Percentiles rank a stretch among this genome's conserved stretches.
Conservation (phyloP, 2,888 invertebrate genomes). For the Argynnis bischoffii region DNA sequence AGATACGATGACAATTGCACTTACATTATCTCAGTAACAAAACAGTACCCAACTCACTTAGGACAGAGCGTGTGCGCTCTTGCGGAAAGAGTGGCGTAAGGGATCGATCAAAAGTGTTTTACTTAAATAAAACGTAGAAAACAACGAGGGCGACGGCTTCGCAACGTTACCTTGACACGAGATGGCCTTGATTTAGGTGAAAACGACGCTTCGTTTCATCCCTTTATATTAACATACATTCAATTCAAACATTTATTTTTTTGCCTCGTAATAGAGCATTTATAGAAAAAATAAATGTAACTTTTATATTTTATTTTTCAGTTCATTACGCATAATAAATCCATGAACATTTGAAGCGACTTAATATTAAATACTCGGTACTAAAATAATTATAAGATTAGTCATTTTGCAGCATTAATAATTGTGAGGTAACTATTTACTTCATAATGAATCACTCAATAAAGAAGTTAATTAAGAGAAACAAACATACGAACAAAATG, state of each 20-base stretch:
- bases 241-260: not conserved
- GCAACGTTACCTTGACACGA: slow-evolving; percentile 75
- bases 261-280: not conserved
- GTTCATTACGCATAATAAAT: too few relatives aligned
- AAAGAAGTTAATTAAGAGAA: too few relatives aligned
- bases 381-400: too few relatives aligned
- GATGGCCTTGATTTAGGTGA: slow-evolving; percentile 75
- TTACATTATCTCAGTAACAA: slow-evolving; percentile 3
- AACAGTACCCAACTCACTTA: slow-evolving; percentile 24
- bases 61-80: slow-evolving; percentile 56
- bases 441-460: too few relatives aligned
- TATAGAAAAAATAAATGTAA: not conserved
- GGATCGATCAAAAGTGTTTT: slow-evolving; percentile 66
- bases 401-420: too few relatives aligned
- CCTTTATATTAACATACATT: slow-evolving; percentile 7
- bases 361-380: too few relatives aligned
- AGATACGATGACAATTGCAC: slow-evolving; percentile 14
- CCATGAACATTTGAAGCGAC: too few relatives aligned
- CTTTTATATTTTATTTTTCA: not conserved
- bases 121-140: slow-evolving; percentile 66
- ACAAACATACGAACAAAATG: too few relatives aligned
- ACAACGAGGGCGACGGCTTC: slow-evolving; percentile 69
- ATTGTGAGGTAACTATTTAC: too few relatives aligned
- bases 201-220: slow-evolving; percentile 51
- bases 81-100: slow-evolving; percentile 73